Percentiles rank a stretch among this genome's conserved stretches.
phyloP scores from a whole-genome alignment of 1,140 invertebrate species.

The Aphelenchoides fujianensis region DNA sequence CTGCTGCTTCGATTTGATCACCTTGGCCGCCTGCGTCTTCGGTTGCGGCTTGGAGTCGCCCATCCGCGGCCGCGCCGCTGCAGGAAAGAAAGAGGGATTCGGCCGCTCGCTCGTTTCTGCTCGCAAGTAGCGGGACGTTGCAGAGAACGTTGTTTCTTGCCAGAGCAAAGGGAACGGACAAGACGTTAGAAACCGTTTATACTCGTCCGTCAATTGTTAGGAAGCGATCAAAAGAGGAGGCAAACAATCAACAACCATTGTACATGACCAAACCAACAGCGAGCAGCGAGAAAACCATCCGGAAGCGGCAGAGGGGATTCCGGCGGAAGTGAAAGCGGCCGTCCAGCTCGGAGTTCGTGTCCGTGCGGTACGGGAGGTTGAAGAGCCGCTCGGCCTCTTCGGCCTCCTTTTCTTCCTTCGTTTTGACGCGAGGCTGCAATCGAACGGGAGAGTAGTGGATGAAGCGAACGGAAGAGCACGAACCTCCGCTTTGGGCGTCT shows the following conservation, averaged over 20 bases:
- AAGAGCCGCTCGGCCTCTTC: background rate
- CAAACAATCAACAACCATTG: background rate
- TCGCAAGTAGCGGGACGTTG: too few species aligned
- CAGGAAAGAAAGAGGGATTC: too few species aligned
- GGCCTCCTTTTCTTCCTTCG: background rate
- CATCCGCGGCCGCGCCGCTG: too few species aligned
- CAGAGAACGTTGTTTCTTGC: too few species aligned
- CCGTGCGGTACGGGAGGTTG: background rate
- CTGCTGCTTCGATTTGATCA: background rate
- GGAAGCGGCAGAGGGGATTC: background rate
- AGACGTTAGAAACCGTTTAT: too few species aligned
- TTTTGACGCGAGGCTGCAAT: background rate
- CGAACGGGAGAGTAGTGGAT: background rate
- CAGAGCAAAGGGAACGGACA: too few species aligned
- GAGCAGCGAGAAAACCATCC: background rate
- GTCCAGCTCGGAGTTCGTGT: background rate
- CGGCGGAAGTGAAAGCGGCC: background rate
- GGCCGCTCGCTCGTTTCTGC: too few species aligned
- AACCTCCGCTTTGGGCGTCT: too few species aligned
- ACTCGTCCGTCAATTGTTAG: background rate
- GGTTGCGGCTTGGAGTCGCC: background rate
- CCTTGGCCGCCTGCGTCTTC: too few species aligned
- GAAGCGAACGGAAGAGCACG: background rate
- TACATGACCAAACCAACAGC: background rate
- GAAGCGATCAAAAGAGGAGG: background rate